Conservation (phyloP, 2,113 vertebrate species). For the Dendrocopos noguchii region DNA sequence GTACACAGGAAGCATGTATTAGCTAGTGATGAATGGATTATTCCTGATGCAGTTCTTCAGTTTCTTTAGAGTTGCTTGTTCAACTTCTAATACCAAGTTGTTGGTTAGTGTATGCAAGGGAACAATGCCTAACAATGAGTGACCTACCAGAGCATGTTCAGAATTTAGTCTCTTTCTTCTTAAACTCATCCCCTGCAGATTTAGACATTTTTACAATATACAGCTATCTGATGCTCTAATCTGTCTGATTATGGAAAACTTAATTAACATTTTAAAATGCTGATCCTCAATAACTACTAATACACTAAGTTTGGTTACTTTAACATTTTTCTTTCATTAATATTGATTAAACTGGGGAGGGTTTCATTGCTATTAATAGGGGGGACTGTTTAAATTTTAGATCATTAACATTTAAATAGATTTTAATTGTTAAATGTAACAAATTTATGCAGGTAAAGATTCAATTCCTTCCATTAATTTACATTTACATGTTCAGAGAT, state of each 20-base stretch:
- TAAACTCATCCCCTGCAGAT: conserved; percentile 25
- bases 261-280: neutral
- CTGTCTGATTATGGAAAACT: conserved; percentile 34
- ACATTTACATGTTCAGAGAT: conserved; percentile 26
- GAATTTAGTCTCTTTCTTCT: conserved; percentile 55
- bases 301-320: conserved; percentile 57
- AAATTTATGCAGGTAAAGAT: conserved; percentile 62
- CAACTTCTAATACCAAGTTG: conserved; percentile 45
- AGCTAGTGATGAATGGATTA: conserved; percentile 32
- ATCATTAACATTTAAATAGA: conserved; percentile 55
- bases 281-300: conserved; percentile 26
- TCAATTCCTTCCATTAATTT: conserved; percentile 60
- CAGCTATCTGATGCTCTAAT: neutral
- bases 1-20: neutral
- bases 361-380: conserved; percentile 36
- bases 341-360: conserved; percentile 63
- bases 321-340: conserved; percentile 56
- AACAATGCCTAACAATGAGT: conserved; percentile 29
- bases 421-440: conserved; percentile 60
- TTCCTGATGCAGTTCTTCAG: conserved; percentile 49
- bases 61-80: conserved; percentile 30
- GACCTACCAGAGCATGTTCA: conserved; percentile 26
- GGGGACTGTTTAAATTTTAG: conserved; percentile 52
- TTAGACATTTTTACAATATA: conserved; percentile 1
- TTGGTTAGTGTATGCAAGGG: conserved; percentile 26